Base-by-base conservation (phyloP, 2,113 vertebrate species). In the Dolichallabes microphthalmus region DNA sequence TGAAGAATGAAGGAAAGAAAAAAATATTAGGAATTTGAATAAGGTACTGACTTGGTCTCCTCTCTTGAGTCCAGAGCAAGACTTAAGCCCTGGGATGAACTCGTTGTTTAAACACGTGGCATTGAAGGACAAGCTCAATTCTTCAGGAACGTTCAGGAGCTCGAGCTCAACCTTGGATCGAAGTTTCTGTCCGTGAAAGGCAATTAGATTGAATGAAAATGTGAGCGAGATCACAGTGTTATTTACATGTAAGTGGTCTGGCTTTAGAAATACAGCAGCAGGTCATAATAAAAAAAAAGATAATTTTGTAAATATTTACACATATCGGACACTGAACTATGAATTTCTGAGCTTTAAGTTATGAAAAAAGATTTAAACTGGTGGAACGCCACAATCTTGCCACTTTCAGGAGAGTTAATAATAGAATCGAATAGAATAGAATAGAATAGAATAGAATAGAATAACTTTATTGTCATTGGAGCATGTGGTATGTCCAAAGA, bases 111-210 rank as follows among this genome's bases (percentile, higher is more conserved):
- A 94, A 87, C 96, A 97, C 19, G 95, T 95, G 85, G 96, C 96
- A 0, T 95, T 96, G 91, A 96, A 97, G 83, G 94, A 92, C 9
- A 97, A 89, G 39, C 96, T 96, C 82, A 97, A 81, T 87, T 97
- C 96, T 77, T 97, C 95, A 0, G 96, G 96, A 14, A 97, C 95
- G 82, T 96, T 95, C 17, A 95, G 94, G 2, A 96, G 94, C 89
- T 97, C 96, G 69, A 97, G 91, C 87, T 97, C 96, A 27, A 97
- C 94, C 90, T 96, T 96, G 50, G 96, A 97, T 75, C 96, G 95
- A 85, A 97, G 96, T 96, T 96, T 96, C 96, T 97, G 86, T 60
- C 76, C 30, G 14, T 14, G 30, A 58, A 79, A 79, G 20, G 11
- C n/a, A 58, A 78, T 60, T 35, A 12, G 15, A 32, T 55, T 32